phyloP scores from a whole-genome alignment of 2,888 invertebrate species.

The Allolobophora icterica region DNA sequence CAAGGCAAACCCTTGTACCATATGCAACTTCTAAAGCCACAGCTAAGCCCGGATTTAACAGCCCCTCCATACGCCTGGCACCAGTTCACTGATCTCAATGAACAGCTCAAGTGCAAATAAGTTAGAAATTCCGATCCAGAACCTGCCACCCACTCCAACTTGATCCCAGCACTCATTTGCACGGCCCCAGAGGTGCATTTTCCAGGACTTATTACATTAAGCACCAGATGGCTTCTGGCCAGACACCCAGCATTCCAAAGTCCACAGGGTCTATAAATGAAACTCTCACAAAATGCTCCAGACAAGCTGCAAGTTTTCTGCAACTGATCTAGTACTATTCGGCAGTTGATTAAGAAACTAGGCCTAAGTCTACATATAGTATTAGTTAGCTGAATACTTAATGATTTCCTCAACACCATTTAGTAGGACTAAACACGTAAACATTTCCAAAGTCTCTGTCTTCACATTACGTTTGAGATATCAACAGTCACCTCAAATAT shows the following conservation, averaged over 20 bases:
- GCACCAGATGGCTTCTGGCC: neutral
- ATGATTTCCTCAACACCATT: neutral
- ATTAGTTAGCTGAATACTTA: neutral
- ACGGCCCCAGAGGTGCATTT: conserved; percentile 5
- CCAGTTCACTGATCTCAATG: neutral
- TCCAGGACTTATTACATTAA: neutral
- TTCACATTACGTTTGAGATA: neutral
- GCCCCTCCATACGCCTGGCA: neutral
- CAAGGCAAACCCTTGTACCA: neutral
- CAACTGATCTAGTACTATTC: neutral
- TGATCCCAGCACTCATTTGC: neutral
- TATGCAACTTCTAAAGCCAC: neutral
- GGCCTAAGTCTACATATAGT: neutral
- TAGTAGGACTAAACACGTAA: neutral
- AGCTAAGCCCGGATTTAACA: neutral
- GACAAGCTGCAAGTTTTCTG: neutral
- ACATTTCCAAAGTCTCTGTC: neutral
- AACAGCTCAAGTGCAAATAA: neutral
- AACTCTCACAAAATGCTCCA: neutral
- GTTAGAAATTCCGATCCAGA: neutral
- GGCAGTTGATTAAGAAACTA: neutral
- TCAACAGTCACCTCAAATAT: neutral
- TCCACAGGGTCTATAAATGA: neutral
- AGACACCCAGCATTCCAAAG: neutral
- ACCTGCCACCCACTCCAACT: conserved; percentile 1